A percentile compares a stretch with the other conserved stretches of the same genome.
phyloP scores from a whole-genome alignment of 2,113 vertebrate species.

The Malurus melanocephalus region DNA sequence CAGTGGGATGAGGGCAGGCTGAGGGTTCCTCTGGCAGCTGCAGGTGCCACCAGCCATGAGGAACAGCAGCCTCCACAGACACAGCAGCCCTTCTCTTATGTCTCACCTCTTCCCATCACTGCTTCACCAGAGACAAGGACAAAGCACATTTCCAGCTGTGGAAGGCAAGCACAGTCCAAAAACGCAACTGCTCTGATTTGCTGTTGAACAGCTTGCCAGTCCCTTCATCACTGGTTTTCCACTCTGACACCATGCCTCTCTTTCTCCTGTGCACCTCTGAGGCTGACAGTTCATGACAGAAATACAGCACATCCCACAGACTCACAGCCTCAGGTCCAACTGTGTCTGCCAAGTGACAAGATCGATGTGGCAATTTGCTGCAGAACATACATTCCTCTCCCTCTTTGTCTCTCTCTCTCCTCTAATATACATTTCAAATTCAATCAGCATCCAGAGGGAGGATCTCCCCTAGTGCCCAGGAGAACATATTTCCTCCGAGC shows the following conservation, averaged over 20 bases:
- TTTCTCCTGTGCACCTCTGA: conserved; percentile 3
- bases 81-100: background rate
- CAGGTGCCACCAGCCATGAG: background rate
- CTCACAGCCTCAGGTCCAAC: conserved; percentile 12
- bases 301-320: background rate
- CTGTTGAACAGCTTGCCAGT: background rate
- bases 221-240: background rate
- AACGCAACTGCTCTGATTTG: background rate
- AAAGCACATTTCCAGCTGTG: background rate
- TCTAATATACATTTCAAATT: conserved; percentile 18
- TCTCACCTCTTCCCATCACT: background rate
- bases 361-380: conserved; percentile 16
- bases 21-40: background rate
- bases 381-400: background rate
- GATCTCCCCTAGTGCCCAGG: background rate
- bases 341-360: background rate
- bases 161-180: background rate
- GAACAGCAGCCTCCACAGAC: background rate
- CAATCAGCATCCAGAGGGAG: conserved; percentile 33
- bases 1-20: background rate
- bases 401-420: background rate
- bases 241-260: background rate
- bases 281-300: background rate
- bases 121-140: rapidly evolving
- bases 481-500: background rate